Base-by-base conservation (phyloP, 2,113 vertebrate genomes). In the Monopterus albus region DNA sequence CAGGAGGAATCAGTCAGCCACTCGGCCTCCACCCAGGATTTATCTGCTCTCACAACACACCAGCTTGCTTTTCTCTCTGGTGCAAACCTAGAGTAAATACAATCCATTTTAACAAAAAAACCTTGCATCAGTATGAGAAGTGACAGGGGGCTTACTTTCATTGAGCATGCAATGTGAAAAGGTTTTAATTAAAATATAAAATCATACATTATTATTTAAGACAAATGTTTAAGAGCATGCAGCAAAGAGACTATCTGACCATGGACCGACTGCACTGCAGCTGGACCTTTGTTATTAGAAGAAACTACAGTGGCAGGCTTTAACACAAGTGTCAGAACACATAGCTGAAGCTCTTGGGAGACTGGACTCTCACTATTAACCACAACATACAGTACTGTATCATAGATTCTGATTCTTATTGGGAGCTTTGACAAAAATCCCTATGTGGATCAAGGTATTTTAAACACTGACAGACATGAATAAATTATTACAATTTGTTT, bases 1-100 rank as follows among this genome's bases (percentile, higher is more conserved):
- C 88, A 91, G 88, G 88, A 91, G 91, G 85, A 92, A 93, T 91
- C 90, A 92, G 91, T 93, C 91, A 91, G 86, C 87, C 86, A 35
- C 80, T 83, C 78, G 78, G 85, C 91, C 87, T 89, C 85, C 79
- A 63, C 79, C 85, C 88, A 88, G 82, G 83, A 90, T 90, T 91
- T 93, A 92, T 93, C 90, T 91, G 86, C 91, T 82, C 85, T 84
- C 84, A 82, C 87, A 87, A 77, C 89, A 88, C 87, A 90, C 52
- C 80, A 68, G 74, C 88, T 88, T 80, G 80, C 82, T 89, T 85
- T 86, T 73, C 81, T 85, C 82, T 68, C 76, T 50, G 26, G 82
- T n/a, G n/a, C 87, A 84, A 88, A 91, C 72, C 86, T 47, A 87
- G 78, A 92, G 90, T 83, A 92, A 90, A 91, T 88, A 88, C 73